Conservation (phyloP, 2,888 invertebrate species). For the Chaetogeoica ovagalla region DNA sequence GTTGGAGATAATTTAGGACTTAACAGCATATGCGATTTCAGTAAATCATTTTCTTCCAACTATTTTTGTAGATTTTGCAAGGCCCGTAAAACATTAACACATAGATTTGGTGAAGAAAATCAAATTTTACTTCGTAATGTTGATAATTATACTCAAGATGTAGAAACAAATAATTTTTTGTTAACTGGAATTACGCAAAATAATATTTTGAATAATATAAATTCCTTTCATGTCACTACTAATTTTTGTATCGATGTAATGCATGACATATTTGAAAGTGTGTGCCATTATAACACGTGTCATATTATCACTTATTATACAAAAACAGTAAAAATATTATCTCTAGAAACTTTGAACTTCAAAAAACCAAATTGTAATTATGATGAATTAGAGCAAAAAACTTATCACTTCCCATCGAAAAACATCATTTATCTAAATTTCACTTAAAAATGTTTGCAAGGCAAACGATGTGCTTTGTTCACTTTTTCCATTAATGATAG, state of each 20-base stretch:
- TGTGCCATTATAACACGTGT: constrained; percentile 6
- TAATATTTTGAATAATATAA: background rate
- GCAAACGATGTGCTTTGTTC: background rate
- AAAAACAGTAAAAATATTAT: background rate
- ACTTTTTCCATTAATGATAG: constrained; percentile 11
- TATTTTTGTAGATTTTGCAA: constrained; percentile 25
- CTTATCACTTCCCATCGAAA: background rate
- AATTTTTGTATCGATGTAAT: background rate
- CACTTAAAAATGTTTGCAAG: background rate
- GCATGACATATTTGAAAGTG: constrained; percentile 6
- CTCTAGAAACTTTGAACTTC: background rate
- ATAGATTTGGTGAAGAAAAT: background rate
- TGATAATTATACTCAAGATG: constrained; percentile 1
- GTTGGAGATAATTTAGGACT: constrained; percentile 8
- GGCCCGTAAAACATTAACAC: background rate
- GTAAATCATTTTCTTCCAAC: constrained; percentile 9
- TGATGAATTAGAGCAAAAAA: background rate
- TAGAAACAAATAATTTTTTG: constrained; percentile 2
- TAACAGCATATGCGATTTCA: background rate
- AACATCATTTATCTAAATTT: background rate
- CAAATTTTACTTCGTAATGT: background rate
- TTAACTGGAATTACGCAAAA: background rate
- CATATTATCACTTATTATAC: background rate
- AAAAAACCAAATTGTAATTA: constrained; percentile 4
- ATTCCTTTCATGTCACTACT: background rate